Percentiles rank a stretch among this genome's conserved stretches.
Evolutionary conservation across 2,888 invertebrate genomes (phyloP).

Genomic region (Prosapia bicincta): DNA sequence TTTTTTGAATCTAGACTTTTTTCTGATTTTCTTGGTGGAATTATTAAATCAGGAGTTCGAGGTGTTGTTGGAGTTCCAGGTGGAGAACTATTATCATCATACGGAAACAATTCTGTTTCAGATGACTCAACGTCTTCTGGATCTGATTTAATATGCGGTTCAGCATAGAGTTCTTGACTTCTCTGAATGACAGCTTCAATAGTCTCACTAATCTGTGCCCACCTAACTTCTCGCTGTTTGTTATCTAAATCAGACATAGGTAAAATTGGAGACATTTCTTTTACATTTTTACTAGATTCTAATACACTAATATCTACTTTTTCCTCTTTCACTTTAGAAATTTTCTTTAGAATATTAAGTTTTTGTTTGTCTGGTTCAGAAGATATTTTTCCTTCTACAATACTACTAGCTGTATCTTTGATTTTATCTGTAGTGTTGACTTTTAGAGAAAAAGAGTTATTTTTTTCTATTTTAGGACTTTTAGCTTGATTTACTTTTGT

Average conservation of each 20-base stretch:
- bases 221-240: constrained; percentile 29
- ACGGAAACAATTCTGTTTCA: constrained; percentile 27
- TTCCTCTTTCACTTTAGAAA: constrained; percentile 65
- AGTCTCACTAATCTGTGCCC: constrained; percentile 38
- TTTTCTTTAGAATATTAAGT: constrained; percentile 83
- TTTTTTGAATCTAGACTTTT: constrained; percentile 48
- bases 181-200: constrained; percentile 41
- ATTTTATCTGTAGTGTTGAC: neutral
- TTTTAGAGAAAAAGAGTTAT: neutral
- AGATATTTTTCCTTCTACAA: constrained; percentile 54
- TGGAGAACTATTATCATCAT: constrained; percentile 50
- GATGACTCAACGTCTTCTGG: constrained; percentile 26
- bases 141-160: neutral
- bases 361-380: constrained; percentile 82
- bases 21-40: constrained; percentile 49
- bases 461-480: constrained; percentile 14
- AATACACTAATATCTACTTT: constrained; percentile 50
- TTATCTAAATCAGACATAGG: neutral
- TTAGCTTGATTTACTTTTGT: constrained; percentile 20
- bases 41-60: constrained; percentile 56
- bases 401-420: neutral
- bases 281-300: constrained; percentile 22
- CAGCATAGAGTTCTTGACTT: constrained; percentile 19
- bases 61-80: constrained; percentile 55
- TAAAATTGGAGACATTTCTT: constrained; percentile 10